Base-by-base conservation (phyloP, 2,888 invertebrate species). In the Spodoptera picta region DNA sequence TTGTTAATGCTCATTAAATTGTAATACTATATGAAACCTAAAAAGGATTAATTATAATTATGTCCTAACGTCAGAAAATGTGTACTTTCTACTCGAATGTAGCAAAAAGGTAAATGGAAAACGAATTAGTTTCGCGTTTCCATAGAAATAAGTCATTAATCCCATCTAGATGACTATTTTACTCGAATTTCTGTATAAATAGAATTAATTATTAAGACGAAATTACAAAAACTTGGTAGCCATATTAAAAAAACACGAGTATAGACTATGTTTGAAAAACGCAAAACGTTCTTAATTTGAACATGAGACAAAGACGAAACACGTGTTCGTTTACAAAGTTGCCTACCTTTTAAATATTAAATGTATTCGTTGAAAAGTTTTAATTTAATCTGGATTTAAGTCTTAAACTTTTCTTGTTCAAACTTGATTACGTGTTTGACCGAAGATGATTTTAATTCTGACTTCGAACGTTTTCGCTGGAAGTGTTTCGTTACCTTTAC, bases 401-500 rank as follows among this genome's bases (percentile, higher is more conserved):
- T 47, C 54, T 60, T 49, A 54, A 69, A 70, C 53, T 66, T 75
- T 60, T 57, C 59, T 36, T 60, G 52, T 12, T 19, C 52, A 51
- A 61, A 75, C 63, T 77, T 72, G 73, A 75, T 77, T 75, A 53
- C 69, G 55, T 69, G 65, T 73, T 69, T 69, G 66, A 65, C 73
- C 69, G 60, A 66, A 63, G 58, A 60, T 50, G 50, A 69, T 55
- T 66, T 56, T 54, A 61, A 60, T 74, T 68, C 41, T 5, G 56
- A 51, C 44, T 65, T 70, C 9, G 19, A 41, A 52, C 45, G 56
- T 62, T 36, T 36, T 36, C 36, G 36, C 12, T 49, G 23, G 62
- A 60, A 54, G 72, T 42, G 41, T 41, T 23, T 70, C 27, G 27
- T 44, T 70, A 65, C 27, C 44, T 65, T 42, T 41, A 57, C 45